Base-by-base conservation (phyloP, 2,113 vertebrate species). In the Climacteris rufus region DNA sequence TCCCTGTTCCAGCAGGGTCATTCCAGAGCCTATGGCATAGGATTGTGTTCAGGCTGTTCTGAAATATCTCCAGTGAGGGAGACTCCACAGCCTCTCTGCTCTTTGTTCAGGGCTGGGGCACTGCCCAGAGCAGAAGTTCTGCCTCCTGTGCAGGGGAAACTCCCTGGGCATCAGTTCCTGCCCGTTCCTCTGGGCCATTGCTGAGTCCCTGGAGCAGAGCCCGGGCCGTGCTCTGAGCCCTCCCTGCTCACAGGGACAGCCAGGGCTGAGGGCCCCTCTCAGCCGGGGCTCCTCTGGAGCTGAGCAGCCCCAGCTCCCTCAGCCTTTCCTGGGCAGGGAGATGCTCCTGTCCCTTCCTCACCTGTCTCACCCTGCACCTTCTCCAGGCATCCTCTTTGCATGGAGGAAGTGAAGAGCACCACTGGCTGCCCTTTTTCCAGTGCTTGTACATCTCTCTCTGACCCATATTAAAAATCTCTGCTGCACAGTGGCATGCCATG, bases 131-230 rank as follows among this genome's bases (percentile, higher is more conserved):
- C 7, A 61, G 64, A 39, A 47, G 30, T 8, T 63, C 2, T 70
- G 9, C 7, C 22, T 76, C 17, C 5, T 27, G n/a, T 27, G 2
- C 15, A 39, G 45, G 64, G 13, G 27, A 7, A 66, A 6, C 44
- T 40, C 47, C 0, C 47, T 42, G 40, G 24, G 31, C 1, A 18
- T 69, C 35, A 35, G 15, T 2, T 13, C 40, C 14, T 61, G 40
- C n/a, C 30, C 0, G 0, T 53, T 3, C 3, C 21, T 68, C 40
- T 54, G 35, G 25, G 30, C 15, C n/a, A 13, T 1, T 13, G n/a
- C 70, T 35, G 25, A 16, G 3, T 11, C 8, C 25, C 28, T 0
- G 1, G 30, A 61, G 78, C 61, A 83, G 70, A 76, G 6, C 21
- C 61, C 6, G 45, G 45, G 27, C 30, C 9, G 18, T 54, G 11